phyloP scores from a whole-genome alignment of 2,797 vertebrate species.

The Prionace glauca region DNA sequence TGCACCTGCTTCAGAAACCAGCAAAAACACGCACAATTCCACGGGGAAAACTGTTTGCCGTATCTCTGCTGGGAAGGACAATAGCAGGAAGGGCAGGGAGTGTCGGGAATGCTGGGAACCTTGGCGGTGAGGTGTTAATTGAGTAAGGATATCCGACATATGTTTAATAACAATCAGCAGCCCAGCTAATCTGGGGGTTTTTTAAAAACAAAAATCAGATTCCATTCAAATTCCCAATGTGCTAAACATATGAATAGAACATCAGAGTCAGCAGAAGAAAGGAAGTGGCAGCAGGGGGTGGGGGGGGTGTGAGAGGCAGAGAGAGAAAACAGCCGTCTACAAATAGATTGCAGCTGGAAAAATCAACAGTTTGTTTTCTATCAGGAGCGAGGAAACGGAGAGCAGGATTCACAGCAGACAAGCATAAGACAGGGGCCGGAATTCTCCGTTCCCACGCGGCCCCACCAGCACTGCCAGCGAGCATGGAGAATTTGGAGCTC shows the following conservation, averaged over 20 bases:
- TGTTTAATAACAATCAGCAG: slow-evolving; percentile 46
- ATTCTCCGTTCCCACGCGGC: too few relatives aligned
- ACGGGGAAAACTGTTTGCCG: slow-evolving; percentile 44
- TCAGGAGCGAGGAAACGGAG: neutral
- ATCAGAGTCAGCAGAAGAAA: neutral
- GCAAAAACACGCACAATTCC: neutral
- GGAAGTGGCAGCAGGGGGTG: neutral
- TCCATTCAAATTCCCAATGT: slow-evolving; percentile 32
- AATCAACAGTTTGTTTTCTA: neutral
- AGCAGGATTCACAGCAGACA: neutral
- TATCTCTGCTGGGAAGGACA: slow-evolving; percentile 52
- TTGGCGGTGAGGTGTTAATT: slow-evolving; percentile 41
- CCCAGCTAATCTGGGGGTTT: slow-evolving; percentile 38
- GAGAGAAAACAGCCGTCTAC: neutral
- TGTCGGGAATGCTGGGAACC: slow-evolving; percentile 41
- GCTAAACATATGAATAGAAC: neutral
- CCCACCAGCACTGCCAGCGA: too few relatives aligned
- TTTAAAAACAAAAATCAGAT: slow-evolving; percentile 27
- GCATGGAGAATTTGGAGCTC: too few relatives aligned
- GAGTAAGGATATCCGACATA: slow-evolving; percentile 40
- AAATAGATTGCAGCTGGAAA: neutral
- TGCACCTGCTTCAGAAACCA: neutral
- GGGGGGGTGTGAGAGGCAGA: too few relatives aligned
- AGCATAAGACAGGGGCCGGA: neutral
- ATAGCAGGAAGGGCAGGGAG: slow-evolving; percentile 59